Conservation (phyloP, 1,140 invertebrate species). For the Eueides isabella region DNA sequence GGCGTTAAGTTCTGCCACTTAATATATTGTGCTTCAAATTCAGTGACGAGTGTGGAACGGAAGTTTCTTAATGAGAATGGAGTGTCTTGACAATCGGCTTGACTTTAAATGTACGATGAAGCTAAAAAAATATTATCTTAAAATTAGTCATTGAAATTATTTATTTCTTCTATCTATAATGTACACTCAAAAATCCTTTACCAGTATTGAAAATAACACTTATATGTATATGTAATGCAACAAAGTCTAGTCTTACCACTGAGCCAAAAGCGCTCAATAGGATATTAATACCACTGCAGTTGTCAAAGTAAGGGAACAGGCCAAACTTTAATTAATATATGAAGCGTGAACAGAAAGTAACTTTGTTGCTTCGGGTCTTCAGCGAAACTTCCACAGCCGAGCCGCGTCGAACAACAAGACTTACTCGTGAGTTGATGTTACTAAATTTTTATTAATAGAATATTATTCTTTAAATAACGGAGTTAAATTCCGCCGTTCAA, state of each 20-base stretch:
- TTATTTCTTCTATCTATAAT: too few relatives aligned
- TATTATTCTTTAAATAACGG: neutral
- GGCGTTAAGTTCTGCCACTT: too few relatives aligned
- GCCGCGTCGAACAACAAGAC: neutral
- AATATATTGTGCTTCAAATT: too few relatives aligned
- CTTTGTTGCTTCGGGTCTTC: neutral
- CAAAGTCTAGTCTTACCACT: neutral
- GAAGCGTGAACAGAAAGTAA: conserved; percentile 13
- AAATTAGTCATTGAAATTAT: too few relatives aligned
- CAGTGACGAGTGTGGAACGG: too few relatives aligned
- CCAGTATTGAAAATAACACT: too few relatives aligned
- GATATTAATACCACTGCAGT: conserved; percentile 2
- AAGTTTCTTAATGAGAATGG: too few relatives aligned
- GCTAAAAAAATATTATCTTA: too few relatives aligned
- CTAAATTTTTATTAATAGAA: conserved; percentile 10
- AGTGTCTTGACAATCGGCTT: too few relatives aligned
- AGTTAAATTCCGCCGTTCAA: neutral
- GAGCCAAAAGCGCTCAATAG: neutral
- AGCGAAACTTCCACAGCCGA: neutral
- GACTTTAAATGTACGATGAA: too few relatives aligned
- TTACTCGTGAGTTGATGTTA: neutral
- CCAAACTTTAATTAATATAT: conserved; percentile 14
- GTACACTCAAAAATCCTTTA: too few relatives aligned
- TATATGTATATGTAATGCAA: too few relatives aligned
- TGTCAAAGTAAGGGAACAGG: neutral